Evolutionary conservation across 2,888 invertebrate genomes (phyloP), one percentile per base, ranked within the genome.

Genomic region (Epinotia nisella): DNA sequence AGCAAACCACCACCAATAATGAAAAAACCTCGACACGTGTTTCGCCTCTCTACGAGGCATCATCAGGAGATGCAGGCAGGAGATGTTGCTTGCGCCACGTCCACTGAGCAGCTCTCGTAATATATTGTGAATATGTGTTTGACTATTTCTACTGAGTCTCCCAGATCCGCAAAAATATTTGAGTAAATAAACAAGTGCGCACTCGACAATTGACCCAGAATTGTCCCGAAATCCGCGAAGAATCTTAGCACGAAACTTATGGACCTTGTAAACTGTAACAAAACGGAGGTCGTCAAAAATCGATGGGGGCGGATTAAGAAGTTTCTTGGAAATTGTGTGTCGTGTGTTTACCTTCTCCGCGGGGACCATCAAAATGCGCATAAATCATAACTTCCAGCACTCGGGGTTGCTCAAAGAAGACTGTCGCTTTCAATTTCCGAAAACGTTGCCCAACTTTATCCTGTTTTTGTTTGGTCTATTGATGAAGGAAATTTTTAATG

Each of bases 341-440:
- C 70, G 78, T 79, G 78, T 80, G 83, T 83, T 83, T 84, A 83
- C 84, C 82, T 83, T 80, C 81, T 81, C 76, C 75, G 69, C 72
- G 70, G 78, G 79, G 79, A 81, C 81, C 80, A 89, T 87, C 85
- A 86, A 86, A 87, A 88, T 87, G 90, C 87, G 83, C 89, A 90
- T 89, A 88, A 89, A 89, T 90, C 86, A 86, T 85, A 87, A 86
- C 82, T 90, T 89, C 82, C 78, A 81, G 83, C 80, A 77, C 79
- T 78, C 80, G 79, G 76, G 78, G 79, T 55, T 71, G 45, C 58
- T 70, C 74, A 74, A 74, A 76, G 67, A 65, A 73, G 76, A 76
- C 70, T 76, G 83, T 83, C 85, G 81, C 81, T 81, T 84, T 82
- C 82, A 82, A 86, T 87, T 82, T 83, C 70, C 79, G 75, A 80